Conservation (phyloP, 2,888 invertebrate genomes). For the Andrena camellia region DNA sequence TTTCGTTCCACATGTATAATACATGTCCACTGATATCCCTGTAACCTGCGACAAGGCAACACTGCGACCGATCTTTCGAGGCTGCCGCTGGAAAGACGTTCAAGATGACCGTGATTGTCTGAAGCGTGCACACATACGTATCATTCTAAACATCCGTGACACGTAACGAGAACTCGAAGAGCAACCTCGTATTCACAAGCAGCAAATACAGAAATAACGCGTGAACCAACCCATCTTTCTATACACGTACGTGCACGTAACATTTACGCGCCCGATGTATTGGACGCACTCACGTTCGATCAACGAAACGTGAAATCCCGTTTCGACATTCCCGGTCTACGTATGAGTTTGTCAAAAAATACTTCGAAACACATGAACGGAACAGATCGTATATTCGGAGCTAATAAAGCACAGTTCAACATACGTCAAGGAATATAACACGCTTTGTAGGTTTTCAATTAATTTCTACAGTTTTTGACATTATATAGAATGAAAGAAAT, state of each 20-base stretch:
- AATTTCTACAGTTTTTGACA: not conserved
- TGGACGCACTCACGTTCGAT: conserved; percentile 27
- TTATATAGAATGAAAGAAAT: not conserved
- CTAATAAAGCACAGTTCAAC: not conserved
- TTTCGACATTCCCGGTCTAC: conserved; percentile 75
- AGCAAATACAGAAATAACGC: conserved; percentile 51
- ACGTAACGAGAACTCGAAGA: conserved; percentile 74
- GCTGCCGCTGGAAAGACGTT: conserved; percentile 62
- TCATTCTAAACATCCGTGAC: conserved; percentile 76
- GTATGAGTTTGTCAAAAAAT: conserved; percentile 66
- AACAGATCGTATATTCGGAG: conserved; percentile 51
- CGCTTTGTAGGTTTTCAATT: not conserved
- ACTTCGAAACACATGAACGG: conserved; percentile 62
- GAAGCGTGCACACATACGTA: conserved; percentile 68
- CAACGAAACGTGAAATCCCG: conserved; percentile 68
- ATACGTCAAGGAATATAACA: not conserved
- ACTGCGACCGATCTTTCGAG: conserved; percentile 64
- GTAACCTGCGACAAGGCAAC: conserved; percentile 61
- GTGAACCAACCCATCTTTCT: conserved; percentile 48
- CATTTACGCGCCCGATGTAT: conserved; percentile 17
- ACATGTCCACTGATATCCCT: conserved; percentile 30
- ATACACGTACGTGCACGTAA: not conserved
- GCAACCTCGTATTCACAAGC: conserved; percentile 65
- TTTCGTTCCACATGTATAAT: conserved; percentile 25
- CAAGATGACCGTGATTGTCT: conserved; percentile 69